Base-by-base conservation (phyloP, 1,140 invertebrate species). In the Drosophila lacteicornis region DNA sequence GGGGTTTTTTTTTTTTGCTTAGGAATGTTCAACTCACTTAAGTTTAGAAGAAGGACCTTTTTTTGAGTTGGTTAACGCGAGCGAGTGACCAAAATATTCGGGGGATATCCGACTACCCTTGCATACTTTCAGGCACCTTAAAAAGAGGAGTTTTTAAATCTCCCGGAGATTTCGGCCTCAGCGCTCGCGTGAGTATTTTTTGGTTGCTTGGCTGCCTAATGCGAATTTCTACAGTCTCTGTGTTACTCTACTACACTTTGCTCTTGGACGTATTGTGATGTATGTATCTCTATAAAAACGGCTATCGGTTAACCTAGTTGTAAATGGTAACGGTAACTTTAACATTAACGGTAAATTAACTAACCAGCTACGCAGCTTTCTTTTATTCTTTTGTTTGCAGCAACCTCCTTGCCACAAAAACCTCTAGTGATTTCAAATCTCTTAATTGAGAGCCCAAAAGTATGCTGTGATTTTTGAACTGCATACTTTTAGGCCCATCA, bases 261-360 rank as follows among this genome's bases (percentile, higher is more conserved):
- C 85, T 80, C 90, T 86, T 86, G 86, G 86, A 91, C 86, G 86
- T 91, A 91, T 91, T 91, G 86, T 85, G 86, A 91, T 90, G 85
- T 90, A 87, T 86, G 79, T 86, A 80, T 81, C 68, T 81, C 63
- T 85, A 56, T 69, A 65, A 61, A 69, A 69, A 78, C 74, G 63
- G 49, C 63, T 77, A 78, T 77, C 63, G 55, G 56, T 77, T 61
- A 77, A 55, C 73, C 67, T 86, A 79, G 67, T 85, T 82, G 87
- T 85, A 90, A 85, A 90, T 77, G 75, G 70, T 83, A 88, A 90
- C 83, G 69, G 68, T 86, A 82, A 87, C 69, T 82, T 82, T 83
- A 80, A 85, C 71, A 68, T 87, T 88, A 87, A 87, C 84, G 80
- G 77, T 87, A 77, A 80, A 84, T 87, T 88, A 87, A 87, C 84